Conservation (phyloP, 2,113 vertebrate species). For the Siniperca chuatsi region DNA sequence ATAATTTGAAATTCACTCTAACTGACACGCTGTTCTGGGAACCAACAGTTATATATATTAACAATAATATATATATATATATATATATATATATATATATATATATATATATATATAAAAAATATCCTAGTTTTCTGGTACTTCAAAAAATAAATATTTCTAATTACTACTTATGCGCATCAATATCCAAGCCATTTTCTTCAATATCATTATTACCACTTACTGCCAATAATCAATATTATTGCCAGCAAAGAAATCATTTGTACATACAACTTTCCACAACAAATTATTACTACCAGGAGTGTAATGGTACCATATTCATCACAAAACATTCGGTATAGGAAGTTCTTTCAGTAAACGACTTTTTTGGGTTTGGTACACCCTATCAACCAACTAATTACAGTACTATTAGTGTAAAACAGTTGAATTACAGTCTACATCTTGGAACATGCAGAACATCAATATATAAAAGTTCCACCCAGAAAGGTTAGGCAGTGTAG, state of each 20-base stretch:
- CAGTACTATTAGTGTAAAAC: neutral
- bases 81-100: too few species aligned
- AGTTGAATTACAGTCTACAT: constrained; percentile 4
- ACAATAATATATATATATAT: neutral
- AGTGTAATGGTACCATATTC: neutral
- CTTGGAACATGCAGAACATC: constrained; percentile 2
- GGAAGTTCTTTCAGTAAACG: neutral
- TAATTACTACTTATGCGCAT: neutral
- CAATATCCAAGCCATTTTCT: neutral
- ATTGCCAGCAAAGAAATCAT: neutral
- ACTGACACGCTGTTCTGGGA: neutral
- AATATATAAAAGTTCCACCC: neutral
- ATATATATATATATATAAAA: too few species aligned
- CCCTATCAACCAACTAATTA: neutral
- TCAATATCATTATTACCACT: neutral
- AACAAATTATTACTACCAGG: neutral
- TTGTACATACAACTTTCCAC: neutral
- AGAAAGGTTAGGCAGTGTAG: constrained; percentile 5
- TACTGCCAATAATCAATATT: neutral
- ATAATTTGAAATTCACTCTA: neutral
- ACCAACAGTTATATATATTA: neutral
- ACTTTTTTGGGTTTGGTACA: neutral
- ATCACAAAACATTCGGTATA: neutral
- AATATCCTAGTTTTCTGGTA: neutral
- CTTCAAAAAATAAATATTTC: neutral